Percentiles rank a stretch among this genome's conserved stretches.
Conservation (phyloP, 2,113 vertebrate genomes). For the Anguilla rostrata region DNA sequence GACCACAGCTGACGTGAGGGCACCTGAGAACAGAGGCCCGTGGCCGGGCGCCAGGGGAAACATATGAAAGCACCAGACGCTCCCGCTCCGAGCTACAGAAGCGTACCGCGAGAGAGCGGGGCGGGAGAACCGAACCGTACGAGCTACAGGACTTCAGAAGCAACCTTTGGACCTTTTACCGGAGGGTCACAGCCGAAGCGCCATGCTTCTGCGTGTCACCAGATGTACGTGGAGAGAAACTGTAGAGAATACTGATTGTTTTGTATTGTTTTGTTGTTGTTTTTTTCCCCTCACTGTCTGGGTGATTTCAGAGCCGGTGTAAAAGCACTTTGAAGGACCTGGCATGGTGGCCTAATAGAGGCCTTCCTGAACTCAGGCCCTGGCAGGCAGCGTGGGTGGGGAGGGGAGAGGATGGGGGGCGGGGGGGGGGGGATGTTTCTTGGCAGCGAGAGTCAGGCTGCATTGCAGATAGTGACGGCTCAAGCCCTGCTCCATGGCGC, state of each 20-base stretch:
- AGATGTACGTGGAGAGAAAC: background rate
- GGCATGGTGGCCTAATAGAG: background rate
- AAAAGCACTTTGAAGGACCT: background rate
- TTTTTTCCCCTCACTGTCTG: background rate
- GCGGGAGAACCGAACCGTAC: background rate
- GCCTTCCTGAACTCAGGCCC: background rate
- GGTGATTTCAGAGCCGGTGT: background rate
- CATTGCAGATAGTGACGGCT: constrained; percentile 27
- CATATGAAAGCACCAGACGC: background rate
- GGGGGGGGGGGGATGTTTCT: background rate
- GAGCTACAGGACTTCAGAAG: background rate
- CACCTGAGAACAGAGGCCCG: background rate
- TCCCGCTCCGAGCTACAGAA: background rate
- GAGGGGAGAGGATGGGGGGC: background rate
- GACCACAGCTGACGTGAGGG: background rate
- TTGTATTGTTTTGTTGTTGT: background rate
- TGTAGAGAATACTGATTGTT: background rate
- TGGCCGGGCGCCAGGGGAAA: background rate
- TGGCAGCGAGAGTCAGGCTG: constrained; percentile 9
- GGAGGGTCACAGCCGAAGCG: background rate
- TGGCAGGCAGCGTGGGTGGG: background rate
- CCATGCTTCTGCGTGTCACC: background rate
- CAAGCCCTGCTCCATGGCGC: background rate
- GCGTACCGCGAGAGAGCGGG: background rate
- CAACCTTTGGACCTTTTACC: background rate